phyloP scores from a whole-genome alignment of 92 coral and sea anemone genomes.

The Hydrozoanthus gracilis region DNA sequence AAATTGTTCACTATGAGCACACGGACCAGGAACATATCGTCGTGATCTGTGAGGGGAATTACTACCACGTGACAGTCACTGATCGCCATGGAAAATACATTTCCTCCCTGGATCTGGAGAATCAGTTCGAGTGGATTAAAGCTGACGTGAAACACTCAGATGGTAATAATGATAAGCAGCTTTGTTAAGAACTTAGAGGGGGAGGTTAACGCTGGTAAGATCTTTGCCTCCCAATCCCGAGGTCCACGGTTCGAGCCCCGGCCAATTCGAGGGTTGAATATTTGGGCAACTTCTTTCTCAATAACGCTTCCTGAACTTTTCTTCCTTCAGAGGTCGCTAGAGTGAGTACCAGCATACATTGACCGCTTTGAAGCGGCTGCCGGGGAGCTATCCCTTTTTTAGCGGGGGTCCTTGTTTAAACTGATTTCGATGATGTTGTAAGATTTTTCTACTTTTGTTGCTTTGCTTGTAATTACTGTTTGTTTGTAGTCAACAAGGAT shows the following conservation, averaged over 20 bases:
- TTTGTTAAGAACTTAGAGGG: neutral
- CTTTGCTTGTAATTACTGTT: neutral
- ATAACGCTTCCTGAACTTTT: too few relatives aligned
- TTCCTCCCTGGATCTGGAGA: conserved; percentile 88
- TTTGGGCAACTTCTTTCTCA: too few relatives aligned
- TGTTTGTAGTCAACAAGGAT: conserved; percentile 68
- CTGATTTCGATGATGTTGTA: neutral
- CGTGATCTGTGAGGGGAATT: conserved; percentile 90
- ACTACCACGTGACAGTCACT: conserved; percentile 80
- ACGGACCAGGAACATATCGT: conserved; percentile 90
- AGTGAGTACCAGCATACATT: too few relatives aligned
- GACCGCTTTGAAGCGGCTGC: too few relatives aligned
- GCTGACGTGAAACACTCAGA: conserved; percentile 93
- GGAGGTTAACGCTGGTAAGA: neutral
- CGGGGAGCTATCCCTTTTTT: too few relatives aligned
- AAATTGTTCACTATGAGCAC: conserved; percentile 90
- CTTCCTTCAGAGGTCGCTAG: too few relatives aligned
- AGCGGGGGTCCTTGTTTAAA: too few relatives aligned
- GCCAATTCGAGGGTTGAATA: too few relatives aligned
- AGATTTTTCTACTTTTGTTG: neutral
- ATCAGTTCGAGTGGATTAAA: conserved; percentile 93
- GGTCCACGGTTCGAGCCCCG: too few relatives aligned
- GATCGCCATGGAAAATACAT: conserved; percentile 80
- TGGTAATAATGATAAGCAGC: conserved; percentile 44
- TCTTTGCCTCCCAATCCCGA: neutral